phyloP scores from a whole-genome alignment of 2,888 invertebrate genomes.

The Chymomyza caudatula region DNA sequence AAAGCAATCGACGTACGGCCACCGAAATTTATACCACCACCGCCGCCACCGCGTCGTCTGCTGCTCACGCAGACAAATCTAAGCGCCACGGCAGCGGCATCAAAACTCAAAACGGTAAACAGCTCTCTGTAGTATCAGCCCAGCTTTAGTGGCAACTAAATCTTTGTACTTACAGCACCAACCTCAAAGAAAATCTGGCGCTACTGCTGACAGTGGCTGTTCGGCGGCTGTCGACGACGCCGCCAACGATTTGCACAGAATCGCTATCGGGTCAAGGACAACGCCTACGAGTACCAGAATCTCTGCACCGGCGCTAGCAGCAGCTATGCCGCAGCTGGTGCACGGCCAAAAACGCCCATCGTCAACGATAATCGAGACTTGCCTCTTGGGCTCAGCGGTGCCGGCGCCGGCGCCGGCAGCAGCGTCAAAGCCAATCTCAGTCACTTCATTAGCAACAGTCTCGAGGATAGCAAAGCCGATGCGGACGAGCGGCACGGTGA shows the following conservation, averaged over 20 bases:
- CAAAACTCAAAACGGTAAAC: constrained; percentile 56
- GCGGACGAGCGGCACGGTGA: constrained; percentile 33
- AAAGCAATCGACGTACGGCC: constrained; percentile 59
- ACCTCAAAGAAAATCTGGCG: constrained; percentile 75
- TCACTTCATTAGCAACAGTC: constrained; percentile 76
- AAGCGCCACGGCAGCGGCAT: constrained; percentile 41
- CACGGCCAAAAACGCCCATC: constrained; percentile 67
- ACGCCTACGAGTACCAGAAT: constrained; percentile 51
- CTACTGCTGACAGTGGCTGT: constrained; percentile 79
- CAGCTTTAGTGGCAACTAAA: neutral
- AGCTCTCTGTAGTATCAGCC: neutral
- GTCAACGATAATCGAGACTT: constrained; percentile 77
- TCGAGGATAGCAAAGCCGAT: constrained; percentile 70
- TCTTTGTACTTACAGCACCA: constrained; percentile 39
- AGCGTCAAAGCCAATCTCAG: constrained; percentile 65
- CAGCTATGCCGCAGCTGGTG: constrained; percentile 35
- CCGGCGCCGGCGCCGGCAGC: constrained; percentile 47
- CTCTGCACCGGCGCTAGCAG: constrained; percentile 33
- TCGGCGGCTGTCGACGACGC: constrained; percentile 77
- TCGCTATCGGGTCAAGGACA: constrained; percentile 63
- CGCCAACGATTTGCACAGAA: constrained; percentile 70
- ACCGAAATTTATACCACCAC: constrained; percentile 75
- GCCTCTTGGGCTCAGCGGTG: constrained; percentile 73
- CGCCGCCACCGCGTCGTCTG: constrained; percentile 77
- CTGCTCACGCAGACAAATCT: constrained; percentile 75